Percentiles rank a stretch among this genome's conserved stretches.
Evolutionary conservation across 2,888 invertebrate species (phyloP).

Genomic region (Orchestes rusci): DNA sequence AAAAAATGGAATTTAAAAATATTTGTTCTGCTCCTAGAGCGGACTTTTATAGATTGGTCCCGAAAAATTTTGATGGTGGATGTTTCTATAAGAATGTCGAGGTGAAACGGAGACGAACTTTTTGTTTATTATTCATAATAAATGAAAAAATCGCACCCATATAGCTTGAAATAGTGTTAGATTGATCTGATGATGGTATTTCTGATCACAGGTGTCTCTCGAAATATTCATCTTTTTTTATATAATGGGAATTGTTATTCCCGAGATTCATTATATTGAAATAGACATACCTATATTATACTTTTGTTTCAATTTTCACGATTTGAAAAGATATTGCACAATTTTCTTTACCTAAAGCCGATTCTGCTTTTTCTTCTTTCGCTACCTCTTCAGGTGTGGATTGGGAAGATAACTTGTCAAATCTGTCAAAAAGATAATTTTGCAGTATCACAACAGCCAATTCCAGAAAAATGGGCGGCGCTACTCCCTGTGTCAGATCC

Average conservation of each 20-base stretch:
- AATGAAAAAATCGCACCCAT: no score
- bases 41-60: no score
- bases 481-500: conserved; percentile 2
- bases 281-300: background rate
- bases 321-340: background rate
- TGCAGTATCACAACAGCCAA: conserved; percentile 19
- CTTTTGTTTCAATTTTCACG: background rate
- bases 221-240: no score
- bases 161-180: no score
- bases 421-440: conserved; percentile 14
- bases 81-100: no score
- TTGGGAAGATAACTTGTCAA: conserved; percentile 15
- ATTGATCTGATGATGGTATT: no score
- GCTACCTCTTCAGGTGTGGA: conserved; percentile 4
- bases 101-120: no score
- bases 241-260: background rate
- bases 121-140: no score
- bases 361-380: background rate
- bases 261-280: background rate
- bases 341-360: background rate
- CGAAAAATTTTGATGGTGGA: no score
- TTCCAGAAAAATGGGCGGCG: conserved; percentile 15
- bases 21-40: no score
- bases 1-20: no score
- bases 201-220: no score